Conservation (phyloP, 2,113 vertebrate genomes). For the Lanius ludovicianus region DNA sequence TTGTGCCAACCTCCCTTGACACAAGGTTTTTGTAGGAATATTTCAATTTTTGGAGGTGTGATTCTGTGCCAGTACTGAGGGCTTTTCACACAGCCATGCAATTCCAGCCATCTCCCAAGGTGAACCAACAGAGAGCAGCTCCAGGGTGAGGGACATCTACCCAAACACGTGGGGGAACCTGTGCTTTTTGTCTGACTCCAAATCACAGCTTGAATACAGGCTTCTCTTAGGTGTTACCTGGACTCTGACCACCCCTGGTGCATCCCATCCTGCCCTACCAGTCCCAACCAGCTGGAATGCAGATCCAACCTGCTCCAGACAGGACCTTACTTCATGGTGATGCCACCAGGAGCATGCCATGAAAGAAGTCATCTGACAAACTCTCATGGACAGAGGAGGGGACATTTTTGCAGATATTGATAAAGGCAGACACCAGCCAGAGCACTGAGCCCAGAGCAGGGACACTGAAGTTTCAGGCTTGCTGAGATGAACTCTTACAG, state of each 20-base stretch:
- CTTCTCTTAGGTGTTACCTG: not conserved
- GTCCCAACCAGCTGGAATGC: not conserved
- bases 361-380: not conserved
- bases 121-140: not conserved
- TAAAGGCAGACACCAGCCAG: not conserved
- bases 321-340: not conserved
- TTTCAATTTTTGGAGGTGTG: accelerated
- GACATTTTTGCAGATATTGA: not conserved
- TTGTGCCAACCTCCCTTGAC: not conserved
- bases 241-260: not conserved
- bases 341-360: not conserved
- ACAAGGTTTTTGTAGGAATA: not conserved
- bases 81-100: not conserved
- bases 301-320: not conserved
- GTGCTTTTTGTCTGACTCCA: not conserved
- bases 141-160: not conserved
- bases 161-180: accelerated
- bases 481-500: not conserved
- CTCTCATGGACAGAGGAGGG: not conserved
- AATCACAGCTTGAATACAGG: not conserved
- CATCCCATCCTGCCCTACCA: accelerated
- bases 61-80: not conserved
- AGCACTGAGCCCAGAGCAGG: not conserved
- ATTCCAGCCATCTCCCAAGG: not conserved
- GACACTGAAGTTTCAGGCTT: not conserved